These are phyloP conservation scores for Nomada ferruginata DNA, from an alignment of 2,888 invertebrate genomes.

Conservation along the genomic window DNA sequence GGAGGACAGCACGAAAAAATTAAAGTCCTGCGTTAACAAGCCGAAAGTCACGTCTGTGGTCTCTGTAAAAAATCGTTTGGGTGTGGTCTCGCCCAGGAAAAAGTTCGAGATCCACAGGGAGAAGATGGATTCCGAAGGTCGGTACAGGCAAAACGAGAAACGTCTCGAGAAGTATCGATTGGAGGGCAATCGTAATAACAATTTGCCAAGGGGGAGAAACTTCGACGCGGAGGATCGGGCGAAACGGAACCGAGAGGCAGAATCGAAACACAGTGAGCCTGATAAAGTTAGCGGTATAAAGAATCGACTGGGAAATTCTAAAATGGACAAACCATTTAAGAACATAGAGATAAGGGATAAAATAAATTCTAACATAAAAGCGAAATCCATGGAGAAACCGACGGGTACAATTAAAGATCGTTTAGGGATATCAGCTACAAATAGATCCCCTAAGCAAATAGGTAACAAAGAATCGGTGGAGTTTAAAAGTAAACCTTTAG, in stretches of 20 bases:
- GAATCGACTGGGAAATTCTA: slow-evolving; percentile 61
- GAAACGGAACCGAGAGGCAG: slow-evolving; percentile 51
- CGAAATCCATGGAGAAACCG: slow-evolving; percentile 46
- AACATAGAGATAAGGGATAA: slow-evolving; percentile 62
- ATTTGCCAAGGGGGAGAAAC: slow-evolving; percentile 58
- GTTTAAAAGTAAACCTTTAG: slow-evolving; percentile 51
- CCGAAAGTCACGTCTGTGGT: slow-evolving; percentile 81
- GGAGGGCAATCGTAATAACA: slow-evolving; percentile 62
- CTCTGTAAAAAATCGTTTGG: slow-evolving; percentile 79
- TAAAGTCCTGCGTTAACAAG: slow-evolving; percentile 79
- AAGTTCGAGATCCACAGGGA: slow-evolving; percentile 74
- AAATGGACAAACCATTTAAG: slow-evolving; percentile 62
- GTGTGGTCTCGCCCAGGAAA: slow-evolving; percentile 72
- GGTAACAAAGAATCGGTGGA: slow-evolving; percentile 45
- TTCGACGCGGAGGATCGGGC: slow-evolving; percentile 54
- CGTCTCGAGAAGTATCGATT: slow-evolving; percentile 64
- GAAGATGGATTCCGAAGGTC: slow-evolving; percentile 48
- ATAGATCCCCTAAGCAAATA: slow-evolving; percentile 52
- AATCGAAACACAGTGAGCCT: slow-evolving; percentile 41
- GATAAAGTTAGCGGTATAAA: slow-evolving; percentile 60
- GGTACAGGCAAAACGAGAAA: slow-evolving; percentile 64
- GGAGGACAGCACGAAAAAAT: slow-evolving; percentile 60
- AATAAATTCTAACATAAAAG: slow-evolving; percentile 32
- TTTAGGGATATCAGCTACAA: slow-evolving; percentile 67
- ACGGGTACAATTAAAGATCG: slow-evolving; percentile 77